Evolutionary conservation across 53 echinoderm and acorn worm species (phyloP), one percentile per base, ranked within the genome.

Genomic region (Glandiceps talaboti): DNA sequence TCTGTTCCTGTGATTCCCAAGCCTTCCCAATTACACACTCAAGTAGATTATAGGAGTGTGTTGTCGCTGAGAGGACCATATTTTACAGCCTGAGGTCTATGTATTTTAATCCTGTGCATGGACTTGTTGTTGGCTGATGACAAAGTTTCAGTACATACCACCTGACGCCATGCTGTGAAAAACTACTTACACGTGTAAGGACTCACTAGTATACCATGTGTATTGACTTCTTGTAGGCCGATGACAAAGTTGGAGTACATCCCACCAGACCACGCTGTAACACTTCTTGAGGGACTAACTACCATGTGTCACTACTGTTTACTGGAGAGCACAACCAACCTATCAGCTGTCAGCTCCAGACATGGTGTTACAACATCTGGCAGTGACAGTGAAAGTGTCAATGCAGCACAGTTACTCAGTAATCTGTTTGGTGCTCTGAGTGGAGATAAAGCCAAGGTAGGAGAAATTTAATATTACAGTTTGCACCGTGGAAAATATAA

Each of bases 281-380:
- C 94, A 79, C 88, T 99, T 87, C 81, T 99, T 45, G 94, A 99
- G 79, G 99, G 99, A 20, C 90, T 99, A 33, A 99, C 99, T n/a
- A 89, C 91, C 79, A 88, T 99, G 80, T 94, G 94, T 30, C 99
- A 99, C 79, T 99, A 94, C 99, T 94, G 99, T 77, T 82, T 99
- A 28, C 83, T 99, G 33, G 99, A 99, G 84, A 91, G 87, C 27
- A 89, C 93, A 14, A 89, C 89, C 14, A 94, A 88, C 75, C 86
- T 99, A 28, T 89, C 99, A n/a, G 86, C 99, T 1, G 93, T 99
- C 93, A 90, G 87, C 32, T 78, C 89, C 26, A 79, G 99, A 25
- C 99, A 99, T 73, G 91, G 86, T 25, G 82, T 80, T 28, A 83
- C 79, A 0, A 74, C 79, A 27, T 83, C 76, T 26, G 64, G 79